phyloP scores from a whole-genome alignment of 2,113 vertebrate species.

The Gallinago paraguaiae region DNA sequence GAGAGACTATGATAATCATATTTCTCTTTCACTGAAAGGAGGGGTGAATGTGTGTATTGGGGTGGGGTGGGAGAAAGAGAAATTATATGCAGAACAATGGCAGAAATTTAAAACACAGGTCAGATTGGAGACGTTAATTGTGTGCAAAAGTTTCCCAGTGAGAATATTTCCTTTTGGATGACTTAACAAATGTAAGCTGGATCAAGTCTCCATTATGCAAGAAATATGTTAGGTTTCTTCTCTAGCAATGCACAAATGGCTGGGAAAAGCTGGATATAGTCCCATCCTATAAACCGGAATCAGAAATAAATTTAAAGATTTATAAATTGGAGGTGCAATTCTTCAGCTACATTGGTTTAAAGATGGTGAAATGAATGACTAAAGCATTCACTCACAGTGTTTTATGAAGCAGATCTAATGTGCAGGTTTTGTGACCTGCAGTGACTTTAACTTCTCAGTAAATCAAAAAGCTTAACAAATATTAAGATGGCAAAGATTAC shows the following conservation, averaged over 20 bases:
- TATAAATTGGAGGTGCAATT: constrained; percentile 72
- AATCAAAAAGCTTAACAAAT: constrained; percentile 83
- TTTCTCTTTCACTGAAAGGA: neutral
- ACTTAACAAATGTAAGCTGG: constrained; percentile 56
- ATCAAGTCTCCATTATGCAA: constrained; percentile 36
- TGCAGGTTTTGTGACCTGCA: constrained; percentile 75
- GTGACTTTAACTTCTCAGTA: constrained; percentile 76
- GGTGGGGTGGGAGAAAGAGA: neutral
- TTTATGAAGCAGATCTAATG: constrained; percentile 80
- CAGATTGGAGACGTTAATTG: neutral
- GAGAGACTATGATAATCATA: neutral
- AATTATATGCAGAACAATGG: neutral
- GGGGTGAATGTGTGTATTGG: neutral
- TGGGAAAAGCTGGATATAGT: constrained; percentile 41
- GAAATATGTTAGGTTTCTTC: constrained; percentile 57
- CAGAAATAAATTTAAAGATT: constrained; percentile 76
- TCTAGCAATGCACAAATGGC: constrained; percentile 37
- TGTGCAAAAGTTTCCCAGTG: constrained; percentile 11
- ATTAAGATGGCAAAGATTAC: constrained; percentile 78
- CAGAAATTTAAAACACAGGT: neutral
- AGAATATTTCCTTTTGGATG: constrained; percentile 54
- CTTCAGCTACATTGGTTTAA: constrained; percentile 79
- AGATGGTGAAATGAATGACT: constrained; percentile 74
- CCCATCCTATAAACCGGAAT: constrained; percentile 63
- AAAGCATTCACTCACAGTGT: constrained; percentile 67